Conservation (phyloP, 2,888 invertebrate species). For the Erynnis tages region DNA sequence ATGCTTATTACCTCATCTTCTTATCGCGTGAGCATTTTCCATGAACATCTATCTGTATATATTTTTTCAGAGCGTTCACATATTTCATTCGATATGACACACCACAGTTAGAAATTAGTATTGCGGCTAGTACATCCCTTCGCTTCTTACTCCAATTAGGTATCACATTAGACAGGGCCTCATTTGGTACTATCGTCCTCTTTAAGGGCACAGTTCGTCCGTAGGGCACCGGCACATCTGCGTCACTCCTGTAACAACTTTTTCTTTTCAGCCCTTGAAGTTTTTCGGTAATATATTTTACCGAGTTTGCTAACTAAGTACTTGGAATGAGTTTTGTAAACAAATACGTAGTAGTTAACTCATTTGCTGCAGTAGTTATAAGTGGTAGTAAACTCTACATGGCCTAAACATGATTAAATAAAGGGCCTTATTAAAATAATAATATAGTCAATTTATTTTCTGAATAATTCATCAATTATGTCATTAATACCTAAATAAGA, state of each 20-base stretch:
- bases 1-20: conserved; percentile 37
- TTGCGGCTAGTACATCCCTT: conserved; percentile 68
- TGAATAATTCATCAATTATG: no score
- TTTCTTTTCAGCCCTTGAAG: background rate
- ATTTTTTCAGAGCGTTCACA: conserved; percentile 76
- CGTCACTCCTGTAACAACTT: conserved; percentile 75
- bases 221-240: conserved; percentile 85
- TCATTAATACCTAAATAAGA: no score
- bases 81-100: conserved; percentile 75
- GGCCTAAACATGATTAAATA: no score
- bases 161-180: conserved; percentile 41
- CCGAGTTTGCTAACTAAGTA: no score
- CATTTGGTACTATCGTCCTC: background rate
- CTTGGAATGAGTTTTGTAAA: no score
- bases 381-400: no score
- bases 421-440: no score
- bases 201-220: conserved; percentile 76
- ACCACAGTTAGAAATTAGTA: conserved; percentile 82
- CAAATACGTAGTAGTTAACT: no score
- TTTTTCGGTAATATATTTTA: no score
- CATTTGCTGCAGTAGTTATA: no score
- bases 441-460: no score
- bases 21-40: conserved; percentile 74
- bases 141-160: conserved; percentile 69
- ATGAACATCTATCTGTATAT: conserved; percentile 81